These are phyloP conservation scores for Anthopleura xanthogrammica DNA, from an alignment of 92 coral and sea anemone genomes.

Conservation along the genomic window DNA sequence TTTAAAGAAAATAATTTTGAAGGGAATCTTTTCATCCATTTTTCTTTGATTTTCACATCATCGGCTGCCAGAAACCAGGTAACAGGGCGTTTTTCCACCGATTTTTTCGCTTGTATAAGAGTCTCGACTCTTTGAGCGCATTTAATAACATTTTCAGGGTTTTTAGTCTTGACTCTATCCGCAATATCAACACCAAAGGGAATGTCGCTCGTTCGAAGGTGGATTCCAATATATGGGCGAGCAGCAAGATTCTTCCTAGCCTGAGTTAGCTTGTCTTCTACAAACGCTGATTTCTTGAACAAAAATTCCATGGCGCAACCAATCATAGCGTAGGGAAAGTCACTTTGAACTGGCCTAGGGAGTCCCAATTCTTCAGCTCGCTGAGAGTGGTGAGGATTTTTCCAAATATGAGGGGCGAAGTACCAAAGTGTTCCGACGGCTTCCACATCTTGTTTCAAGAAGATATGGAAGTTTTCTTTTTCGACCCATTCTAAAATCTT, in stretches of 20 bases:
- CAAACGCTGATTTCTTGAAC: slow-evolving; percentile 20
- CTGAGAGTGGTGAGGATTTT: slow-evolving; percentile 23
- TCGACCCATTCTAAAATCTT: slow-evolving; percentile 27
- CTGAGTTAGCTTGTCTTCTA: slow-evolving; percentile 10
- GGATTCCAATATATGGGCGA: slow-evolving; percentile 44
- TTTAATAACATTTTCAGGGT: slow-evolving; percentile 11
- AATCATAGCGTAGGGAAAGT: slow-evolving; percentile 26
- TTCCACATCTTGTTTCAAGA: slow-evolving; percentile 25
- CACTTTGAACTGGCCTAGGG: slow-evolving; percentile 3
- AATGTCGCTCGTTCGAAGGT: slow-evolving; percentile 44
- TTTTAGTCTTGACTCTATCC: slow-evolving; percentile 21
- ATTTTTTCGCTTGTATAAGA: background rate
- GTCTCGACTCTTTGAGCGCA: slow-evolving; percentile 31
- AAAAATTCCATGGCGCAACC: slow-evolving; percentile 49
- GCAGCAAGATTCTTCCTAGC: slow-evolving; percentile 13
- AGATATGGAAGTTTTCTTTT: slow-evolving; percentile 10
- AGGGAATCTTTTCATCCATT: slow-evolving; percentile 18
- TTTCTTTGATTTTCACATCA: slow-evolving; percentile 23
- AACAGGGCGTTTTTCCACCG: background rate
- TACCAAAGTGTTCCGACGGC: slow-evolving; percentile 39
- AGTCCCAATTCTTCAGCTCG: slow-evolving; percentile 33
- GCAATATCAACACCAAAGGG: slow-evolving; percentile 27
- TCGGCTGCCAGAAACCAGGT: slow-evolving; percentile 53
- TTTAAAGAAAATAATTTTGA: slow-evolving; percentile 19
- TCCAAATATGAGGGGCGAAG: slow-evolving; percentile 35